Base-by-base conservation (phyloP, 2,888 invertebrate species). In the Xanthia togata region DNA sequence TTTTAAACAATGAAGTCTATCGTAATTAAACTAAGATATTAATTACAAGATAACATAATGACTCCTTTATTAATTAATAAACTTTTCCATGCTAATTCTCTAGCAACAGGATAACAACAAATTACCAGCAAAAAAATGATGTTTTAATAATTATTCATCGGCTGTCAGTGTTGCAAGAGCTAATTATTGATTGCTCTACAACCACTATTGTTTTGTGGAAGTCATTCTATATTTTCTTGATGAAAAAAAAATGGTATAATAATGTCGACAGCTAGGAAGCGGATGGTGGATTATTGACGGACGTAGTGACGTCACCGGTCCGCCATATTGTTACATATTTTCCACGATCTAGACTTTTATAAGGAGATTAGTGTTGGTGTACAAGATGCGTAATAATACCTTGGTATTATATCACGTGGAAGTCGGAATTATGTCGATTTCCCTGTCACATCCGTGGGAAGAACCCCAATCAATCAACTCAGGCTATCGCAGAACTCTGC, bases 181-280 rank as follows among this genome's bases (percentile, higher is more conserved):
- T 62, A 74, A 78, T 86, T 77, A 88, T 69, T 64, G n/a, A 78
- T 73, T 76, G 64, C 71, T 55, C 41, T 35, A 67, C 38, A 35
- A n/a, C 20, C 23, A 64, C 65, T 73, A 85, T 83, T 87, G 86
- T 81, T 76, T 70, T 63, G 38, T 80, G 38, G 75, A 80, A 68
- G 60, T 53, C n/a, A 74, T 83, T 64, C 71, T 78, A 69, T 62
- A 65, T 60, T 41, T 64, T 60, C 60, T 65, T 53, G 47, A 70
- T 74, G 62, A 59, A 70, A 73, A 70, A 57, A 70, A 73, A 74
- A 74, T 64, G 63, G 35, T 74, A n/a, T 67, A 53, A 44, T 50
- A 73, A 65, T 83, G 76, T 77, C 75, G 83, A 64, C 70, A 88
- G 53, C 60, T 31, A 79, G 86, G 88, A 88, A 81, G 67, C 70